Evolutionary conservation across 2,113 vertebrate species (phyloP), one percentile per base, ranked within the genome.

Genomic region (Thalassoma bifasciatum): DNA sequence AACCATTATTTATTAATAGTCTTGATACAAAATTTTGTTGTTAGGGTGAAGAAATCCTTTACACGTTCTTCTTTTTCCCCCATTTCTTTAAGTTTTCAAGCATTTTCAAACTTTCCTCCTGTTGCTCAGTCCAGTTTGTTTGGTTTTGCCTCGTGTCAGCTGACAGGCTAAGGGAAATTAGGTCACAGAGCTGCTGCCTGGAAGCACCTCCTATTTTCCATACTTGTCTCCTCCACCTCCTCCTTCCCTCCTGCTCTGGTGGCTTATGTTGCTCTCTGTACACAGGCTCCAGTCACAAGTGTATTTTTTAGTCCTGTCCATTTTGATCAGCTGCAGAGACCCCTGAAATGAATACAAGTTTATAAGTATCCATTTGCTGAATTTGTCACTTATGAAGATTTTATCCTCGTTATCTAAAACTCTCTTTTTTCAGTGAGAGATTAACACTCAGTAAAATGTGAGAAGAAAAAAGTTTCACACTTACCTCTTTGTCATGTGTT

Each of bases 111-210:
- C 53, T 66, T 76, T 81, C 66, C 72, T 66, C 26, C 4, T 38
- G 36, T 42, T 62, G 61, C 70, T 8, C 52, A 72, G 61, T 52
- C 21, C 42, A 62, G 66, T 73, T 72, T 82, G 83, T 83, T 72
- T 67, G 42, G 62, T 78, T 72, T 67, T 63, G 50, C 72, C 38
- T 37, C 66, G 68, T 72, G 75, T 93, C 90, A 91, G 91, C 89
- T 91, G 93, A 92, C 79, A 0, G 59, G 72, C 69, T 61, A 56
- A 24, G 69, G 57, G 74, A 91, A 92, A 92, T 51, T 92, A 72
- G 93, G 91, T 93, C 90, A 87, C 63, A 65, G 58, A 79, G 81
- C 72, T 60, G 63, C 61, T 83, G 73, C 86, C 86, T 78, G 54
- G 68, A 81, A 82, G 76, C 57, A 30, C 88, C 89, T 56, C 80